Evolutionary conservation across 2,797 vertebrate genomes (phyloP), one percentile per base, ranked within the genome.

Genomic region (Pitangus sulphuratus): DNA sequence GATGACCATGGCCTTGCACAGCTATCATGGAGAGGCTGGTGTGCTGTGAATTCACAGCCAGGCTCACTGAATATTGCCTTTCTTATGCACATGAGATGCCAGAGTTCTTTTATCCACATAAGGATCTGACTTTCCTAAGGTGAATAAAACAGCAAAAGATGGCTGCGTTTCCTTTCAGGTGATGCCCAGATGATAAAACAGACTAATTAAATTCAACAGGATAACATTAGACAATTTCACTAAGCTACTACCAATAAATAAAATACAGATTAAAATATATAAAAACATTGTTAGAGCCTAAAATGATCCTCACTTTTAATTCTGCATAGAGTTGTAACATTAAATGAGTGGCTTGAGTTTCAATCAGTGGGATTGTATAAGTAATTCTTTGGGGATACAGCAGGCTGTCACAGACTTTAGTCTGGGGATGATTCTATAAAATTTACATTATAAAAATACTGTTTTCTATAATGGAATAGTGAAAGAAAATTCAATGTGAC

Each of bases 401-500:
- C 82, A 91, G 92, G 95, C 94, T 87, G 84, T 66, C 96, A 80
- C 74, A 78, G 93, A 95, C 82, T 91, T 95, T 69, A 78, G 91
- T 96, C 96, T 95, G 42, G 57, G 87, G 92, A 96, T 96, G 86
- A 84, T 93, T 96, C 91, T 94, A 66, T 95, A 94, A 97, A 97
- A 97, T 96, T 92, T 94, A 81, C 84, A 76, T 97, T 96, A 88
- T 81, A 97, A 95, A 97, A 97, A 92, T 93, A 87, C 60, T 54
- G 14, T 89, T 96, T 97, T 79, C 83, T 61, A 62, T 96, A 97
- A 95, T 65, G 12, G 60, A 93, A 31, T 54, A 88, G 93, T 81
- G 91, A 96, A 97, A 96, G 90, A 96, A 97, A 97, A 97, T 95
- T 96, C 95, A 91, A 5, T 96, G 91, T 93, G 91, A 97, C 88